Evolutionary conservation across 2,113 vertebrate species (phyloP), one percentile per base, ranked within the genome.

Genomic region (Ondatra zibethicus): DNA sequence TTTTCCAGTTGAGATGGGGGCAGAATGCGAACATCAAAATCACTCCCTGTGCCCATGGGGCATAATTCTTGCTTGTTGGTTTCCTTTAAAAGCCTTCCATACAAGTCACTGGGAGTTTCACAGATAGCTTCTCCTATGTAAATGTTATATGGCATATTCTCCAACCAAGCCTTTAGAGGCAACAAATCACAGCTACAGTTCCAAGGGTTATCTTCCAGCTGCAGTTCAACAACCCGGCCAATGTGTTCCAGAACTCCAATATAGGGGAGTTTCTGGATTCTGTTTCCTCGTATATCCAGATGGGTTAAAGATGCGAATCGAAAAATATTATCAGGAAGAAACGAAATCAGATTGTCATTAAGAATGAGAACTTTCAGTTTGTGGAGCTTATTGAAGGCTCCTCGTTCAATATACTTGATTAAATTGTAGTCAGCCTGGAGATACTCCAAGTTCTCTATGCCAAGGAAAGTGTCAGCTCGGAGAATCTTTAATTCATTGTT

Each of bases 401-500:
- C 99, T 76, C 99, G 99, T 98, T 99, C 99, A 97, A 99, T 99
- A 98, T 99, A 99, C 98, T 99, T 99, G 98, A 99, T 99, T 99
- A 99, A 99, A 99, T 99, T 99, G 99, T 99, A 99, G 99, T 99
- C 99, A 95, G 99, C 99, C 98, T 99, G 99, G 98, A 99, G 99
- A 98, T 99, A 99, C 98, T 99, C 99, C 99, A 99, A 99, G 99
- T 99, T 99, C 98, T 99, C 99, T 97, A 99, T 99, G 97, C 99
- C 99, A 98, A 99, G 98, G 98, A 99, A 99, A 98, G 99, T 99
- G 99, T 99, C 99, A 82, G 99, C 99, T 89, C 99, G 99, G 95
- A 99, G 99, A 98, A 99, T 98, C 98, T 99, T 99, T 97, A 99
- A 98, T 99, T 99, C 99, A 91, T 99, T 99, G 99, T 99, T 99